phyloP scores from a whole-genome alignment of 2,113 vertebrate genomes.

The Microcebus murinus region DNA sequence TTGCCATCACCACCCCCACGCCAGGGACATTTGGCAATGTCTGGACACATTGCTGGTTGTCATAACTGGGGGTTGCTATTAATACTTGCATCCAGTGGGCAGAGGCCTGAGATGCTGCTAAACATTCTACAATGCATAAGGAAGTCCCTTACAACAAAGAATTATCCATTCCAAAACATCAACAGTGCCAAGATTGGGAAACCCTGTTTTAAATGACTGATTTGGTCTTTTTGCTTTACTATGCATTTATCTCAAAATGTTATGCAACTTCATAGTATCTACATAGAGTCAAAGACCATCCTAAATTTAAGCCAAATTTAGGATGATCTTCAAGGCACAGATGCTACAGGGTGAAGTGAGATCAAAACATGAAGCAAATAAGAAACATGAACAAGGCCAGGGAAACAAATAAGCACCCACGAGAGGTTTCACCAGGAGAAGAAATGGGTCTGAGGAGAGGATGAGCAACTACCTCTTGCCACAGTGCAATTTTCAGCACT shows the following conservation, averaged over 20 bases:
- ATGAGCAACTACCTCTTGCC: not conserved
- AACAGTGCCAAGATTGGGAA: not conserved
- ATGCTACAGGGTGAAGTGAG: not conserved
- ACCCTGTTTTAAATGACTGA: not conserved
- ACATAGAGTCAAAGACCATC: not conserved
- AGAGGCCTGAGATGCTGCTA: not conserved
- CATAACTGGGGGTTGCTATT: not conserved
- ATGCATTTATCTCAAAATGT: conserved; percentile 5
- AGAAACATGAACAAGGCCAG: not conserved
- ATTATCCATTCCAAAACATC: not conserved
- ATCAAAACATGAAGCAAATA: not conserved
- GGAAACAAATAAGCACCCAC: not conserved
- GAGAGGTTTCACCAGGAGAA: not conserved
- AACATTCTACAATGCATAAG: not conserved
- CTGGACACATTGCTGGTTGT: not conserved
- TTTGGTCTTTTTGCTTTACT: not conserved
- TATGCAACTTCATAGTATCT: not conserved
- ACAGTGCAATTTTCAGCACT: not conserved
- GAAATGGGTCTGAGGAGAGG: not conserved
- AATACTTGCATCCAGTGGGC: not conserved
- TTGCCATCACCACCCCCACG: too few relatives aligned
- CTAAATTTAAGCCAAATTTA: conserved; percentile 2
- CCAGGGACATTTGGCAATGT: not conserved
- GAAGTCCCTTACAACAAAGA: not conserved
- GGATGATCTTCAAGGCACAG: not conserved